Base-by-base conservation (phyloP, 2,888 invertebrate genomes). In the Congeria kusceri region DNA sequence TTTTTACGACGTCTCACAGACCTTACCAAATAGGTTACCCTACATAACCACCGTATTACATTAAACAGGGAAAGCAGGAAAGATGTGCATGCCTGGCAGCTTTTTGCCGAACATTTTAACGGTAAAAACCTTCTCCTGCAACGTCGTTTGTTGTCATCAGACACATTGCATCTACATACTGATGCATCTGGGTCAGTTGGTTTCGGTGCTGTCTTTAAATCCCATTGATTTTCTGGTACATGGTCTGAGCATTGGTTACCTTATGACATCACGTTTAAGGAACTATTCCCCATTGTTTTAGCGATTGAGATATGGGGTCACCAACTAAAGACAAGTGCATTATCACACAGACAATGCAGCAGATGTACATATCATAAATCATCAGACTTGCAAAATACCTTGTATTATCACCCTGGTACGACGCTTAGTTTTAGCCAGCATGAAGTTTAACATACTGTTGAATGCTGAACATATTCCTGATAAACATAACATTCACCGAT, bases 311-410 rank as follows among this genome's bases (percentile, higher is more conserved):
- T 64, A 11, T 77, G 67, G 76, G 72, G 64, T 1, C 23, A 27
- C 23, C 0, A 2, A 3, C 27, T 82, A 7, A 58, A 39, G 74
- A 81, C 57, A 27, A 23, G n/a, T 75, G 78, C n/a, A 39, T 83
- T 0, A 3, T 69, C 80, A 83, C 47, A 77, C 83, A 0, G 80
- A 83, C 28, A 82, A 85, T 61, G 9, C 23, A 5, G 77, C 75
- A 13, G 82, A 77, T 0, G 77, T 82, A 0, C 46, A 77, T 49
- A 79, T 84, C 18, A 73, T 84, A 0, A 84, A n/a, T n/a, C n/a
- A n/a, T n/a, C n/a, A n/a, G n/a, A n/a, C n/a, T n/a, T n/a, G n/a
- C n/a, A n/a, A n/a, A n/a, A n/a, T n/a, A n/a, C n/a, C n/a, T n/a
- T n/a, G n/a, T n/a, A n/a, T n/a, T n/a, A n/a, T n/a, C n/a, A n/a